Percentiles rank a stretch among this genome's conserved stretches.
Evolutionary conservation across 2,888 invertebrate genomes (phyloP).

Genomic region (Schizaphis graminum): DNA sequence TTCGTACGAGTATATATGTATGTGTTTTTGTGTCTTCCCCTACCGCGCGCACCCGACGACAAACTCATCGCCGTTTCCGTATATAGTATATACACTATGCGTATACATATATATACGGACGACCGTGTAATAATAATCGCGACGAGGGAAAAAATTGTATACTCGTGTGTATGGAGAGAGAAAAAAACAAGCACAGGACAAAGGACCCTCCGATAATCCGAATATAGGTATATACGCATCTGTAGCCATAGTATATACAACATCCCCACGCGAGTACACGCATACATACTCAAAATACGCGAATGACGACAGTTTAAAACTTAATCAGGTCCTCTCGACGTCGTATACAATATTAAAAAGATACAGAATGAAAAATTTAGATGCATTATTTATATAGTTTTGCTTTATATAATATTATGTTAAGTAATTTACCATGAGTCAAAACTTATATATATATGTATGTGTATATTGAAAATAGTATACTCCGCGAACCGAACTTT

Average conservation of each 20-base stretch:
- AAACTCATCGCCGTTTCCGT: neutral
- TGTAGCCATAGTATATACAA: neutral
- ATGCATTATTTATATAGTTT: neutral
- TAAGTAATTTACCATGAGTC: neutral
- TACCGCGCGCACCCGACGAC: neutral
- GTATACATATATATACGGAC: conserved; percentile 4
- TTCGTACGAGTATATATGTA: neutral
- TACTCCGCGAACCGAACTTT: neutral
- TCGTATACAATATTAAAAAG: neutral
- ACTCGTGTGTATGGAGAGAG: neutral
- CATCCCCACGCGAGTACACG: neutral
- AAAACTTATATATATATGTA: neutral
- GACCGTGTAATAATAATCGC: conserved; percentile 8
- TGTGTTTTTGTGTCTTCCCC: conserved; percentile 21
- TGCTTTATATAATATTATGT: neutral
- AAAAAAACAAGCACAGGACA: conserved; percentile 48
- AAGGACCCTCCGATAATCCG: conserved; percentile 59
- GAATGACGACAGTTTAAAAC: conserved; percentile 12
- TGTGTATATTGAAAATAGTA: neutral
- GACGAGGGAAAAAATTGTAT: conserved; percentile 20
- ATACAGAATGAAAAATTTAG: neutral
- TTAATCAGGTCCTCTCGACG: conserved; percentile 16
- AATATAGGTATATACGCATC: conserved; percentile 15
- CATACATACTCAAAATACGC: neutral
- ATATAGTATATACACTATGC: neutral